These are phyloP conservation scores for Benitochromis conjunctus DNA, from an alignment of 2,113 vertebrate species.

Conservation along the genomic window DNA sequence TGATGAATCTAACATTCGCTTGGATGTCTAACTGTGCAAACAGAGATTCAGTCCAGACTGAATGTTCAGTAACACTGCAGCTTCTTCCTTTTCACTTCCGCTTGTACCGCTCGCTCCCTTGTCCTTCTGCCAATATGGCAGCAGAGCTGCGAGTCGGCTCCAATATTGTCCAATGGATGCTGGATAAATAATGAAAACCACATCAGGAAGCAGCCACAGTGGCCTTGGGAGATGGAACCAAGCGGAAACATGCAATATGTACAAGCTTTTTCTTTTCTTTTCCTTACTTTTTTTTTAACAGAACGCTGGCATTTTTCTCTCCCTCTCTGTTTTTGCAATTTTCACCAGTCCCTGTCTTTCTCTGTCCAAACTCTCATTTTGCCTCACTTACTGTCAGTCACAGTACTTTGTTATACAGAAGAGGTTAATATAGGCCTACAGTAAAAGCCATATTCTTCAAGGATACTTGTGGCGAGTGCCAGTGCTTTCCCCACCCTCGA, in stretches of 20 bases:
- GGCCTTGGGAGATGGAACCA: constrained; percentile 52
- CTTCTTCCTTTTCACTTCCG: constrained; percentile 43
- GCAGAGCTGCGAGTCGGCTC: constrained; percentile 30
- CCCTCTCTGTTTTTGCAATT: constrained; percentile 39
- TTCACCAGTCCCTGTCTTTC: not conserved
- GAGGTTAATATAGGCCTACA: not conserved
- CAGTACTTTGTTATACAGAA: not conserved
- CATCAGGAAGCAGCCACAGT: constrained; percentile 61
- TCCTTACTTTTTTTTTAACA: not conserved
- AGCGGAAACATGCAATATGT: constrained; percentile 64
- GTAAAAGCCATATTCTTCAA: not conserved
- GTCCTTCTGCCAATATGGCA: constrained; percentile 52
- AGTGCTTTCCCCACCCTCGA: not conserved
- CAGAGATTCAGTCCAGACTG: constrained; percentile 9
- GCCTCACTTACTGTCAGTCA: not conserved
- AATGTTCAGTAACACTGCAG: constrained; percentile 11
- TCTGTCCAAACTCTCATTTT: not conserved
- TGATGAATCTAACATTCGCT: not conserved
- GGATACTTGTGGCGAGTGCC: not conserved
- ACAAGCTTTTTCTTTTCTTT: constrained; percentile 36
- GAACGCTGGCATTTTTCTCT: not conserved
- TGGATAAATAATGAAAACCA: constrained; percentile 70
- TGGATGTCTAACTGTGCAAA: constrained; percentile 19
- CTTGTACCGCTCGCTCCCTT: constrained; percentile 6
- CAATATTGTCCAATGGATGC: constrained; percentile 59